These are phyloP conservation scores for Oegoconia quadripuncta DNA, from an alignment of 2,888 invertebrate genomes.

Conservation along the genomic window DNA sequence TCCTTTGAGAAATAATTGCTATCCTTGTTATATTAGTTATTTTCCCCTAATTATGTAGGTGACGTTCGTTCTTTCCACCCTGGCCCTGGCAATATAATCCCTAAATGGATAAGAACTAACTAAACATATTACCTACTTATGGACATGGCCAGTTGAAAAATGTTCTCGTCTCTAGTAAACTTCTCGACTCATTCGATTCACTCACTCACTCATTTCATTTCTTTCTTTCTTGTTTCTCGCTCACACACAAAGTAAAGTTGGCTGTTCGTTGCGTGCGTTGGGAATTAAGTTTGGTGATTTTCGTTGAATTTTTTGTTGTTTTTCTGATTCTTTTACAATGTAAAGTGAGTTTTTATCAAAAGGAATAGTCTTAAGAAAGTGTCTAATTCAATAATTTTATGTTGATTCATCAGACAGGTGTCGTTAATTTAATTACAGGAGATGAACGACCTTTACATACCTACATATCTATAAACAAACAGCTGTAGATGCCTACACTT, in stretches of 20 bases:
- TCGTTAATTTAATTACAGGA: constrained; percentile 33
- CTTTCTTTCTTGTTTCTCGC: background rate
- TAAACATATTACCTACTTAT: too few species aligned
- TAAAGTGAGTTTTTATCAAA: background rate
- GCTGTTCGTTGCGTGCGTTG: background rate
- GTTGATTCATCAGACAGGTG: constrained; percentile 6
- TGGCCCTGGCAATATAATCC: too few species aligned
- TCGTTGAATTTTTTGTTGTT: background rate
- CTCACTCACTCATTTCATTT: background rate
- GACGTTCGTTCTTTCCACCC: too few species aligned
- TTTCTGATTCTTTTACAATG: background rate
- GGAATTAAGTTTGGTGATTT: background rate
- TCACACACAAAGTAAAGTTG: constrained; percentile 1
- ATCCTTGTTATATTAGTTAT: too few species aligned
- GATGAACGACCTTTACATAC: constrained; percentile 32
- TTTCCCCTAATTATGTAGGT: too few species aligned
- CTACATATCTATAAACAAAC: constrained; percentile 42
- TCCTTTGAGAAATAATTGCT: too few species aligned
- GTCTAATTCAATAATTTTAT: background rate
- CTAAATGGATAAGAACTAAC: too few species aligned
- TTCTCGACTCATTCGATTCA: background rate
- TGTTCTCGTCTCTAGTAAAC: too few species aligned
- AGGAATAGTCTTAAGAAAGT: background rate
- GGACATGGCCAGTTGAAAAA: too few species aligned
- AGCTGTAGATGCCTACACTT: constrained; percentile 52